Conservation (phyloP, 1,140 invertebrate genomes). For the Coboldia fuscipes region DNA sequence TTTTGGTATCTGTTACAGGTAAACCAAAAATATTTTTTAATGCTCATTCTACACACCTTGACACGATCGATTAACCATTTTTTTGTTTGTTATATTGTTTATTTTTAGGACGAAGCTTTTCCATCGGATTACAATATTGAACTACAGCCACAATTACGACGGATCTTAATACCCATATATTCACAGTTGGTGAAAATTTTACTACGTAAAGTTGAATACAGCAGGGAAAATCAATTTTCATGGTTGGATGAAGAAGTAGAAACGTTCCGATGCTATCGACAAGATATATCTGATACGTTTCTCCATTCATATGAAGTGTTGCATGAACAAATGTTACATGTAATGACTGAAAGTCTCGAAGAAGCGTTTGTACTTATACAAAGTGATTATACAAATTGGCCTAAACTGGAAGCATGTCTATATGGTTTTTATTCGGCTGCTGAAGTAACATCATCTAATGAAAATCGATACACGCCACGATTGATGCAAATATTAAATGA, state of each 20-base stretch:
- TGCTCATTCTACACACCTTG: background rate
- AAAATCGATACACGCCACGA: conserved; percentile 35
- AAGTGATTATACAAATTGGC: conserved; percentile 20
- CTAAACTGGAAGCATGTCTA: conserved; percentile 44
- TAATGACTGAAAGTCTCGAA: conserved; percentile 33
- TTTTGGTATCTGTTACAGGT: conserved; percentile 84
- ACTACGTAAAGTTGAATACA: conserved; percentile 17
- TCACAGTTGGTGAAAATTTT: conserved; percentile 17
- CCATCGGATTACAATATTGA: conserved; percentile 12
- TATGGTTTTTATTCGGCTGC: conserved; percentile 63
- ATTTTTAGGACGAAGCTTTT: conserved; percentile 13
- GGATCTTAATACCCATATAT: conserved; percentile 17
- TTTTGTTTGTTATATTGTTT: background rate
- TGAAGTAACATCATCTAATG: conserved; percentile 43
- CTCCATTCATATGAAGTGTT: conserved; percentile 69
- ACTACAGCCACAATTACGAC: conserved; percentile 13
- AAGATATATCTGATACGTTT: conserved; percentile 76
- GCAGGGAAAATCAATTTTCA: conserved; percentile 15
- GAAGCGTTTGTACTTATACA: conserved; percentile 24
- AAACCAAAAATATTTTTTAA: conserved; percentile 5
- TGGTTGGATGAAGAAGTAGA: conserved; percentile 53
- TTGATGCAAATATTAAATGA: conserved; percentile 43
- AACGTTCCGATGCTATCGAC: conserved; percentile 69
- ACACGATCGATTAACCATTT: background rate
- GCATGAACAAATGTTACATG: conserved; percentile 39